A percentile compares a stretch with the other conserved stretches of the same genome.
Conservation (phyloP, 2,797 vertebrate species). For the Sylvia borin region DNA sequence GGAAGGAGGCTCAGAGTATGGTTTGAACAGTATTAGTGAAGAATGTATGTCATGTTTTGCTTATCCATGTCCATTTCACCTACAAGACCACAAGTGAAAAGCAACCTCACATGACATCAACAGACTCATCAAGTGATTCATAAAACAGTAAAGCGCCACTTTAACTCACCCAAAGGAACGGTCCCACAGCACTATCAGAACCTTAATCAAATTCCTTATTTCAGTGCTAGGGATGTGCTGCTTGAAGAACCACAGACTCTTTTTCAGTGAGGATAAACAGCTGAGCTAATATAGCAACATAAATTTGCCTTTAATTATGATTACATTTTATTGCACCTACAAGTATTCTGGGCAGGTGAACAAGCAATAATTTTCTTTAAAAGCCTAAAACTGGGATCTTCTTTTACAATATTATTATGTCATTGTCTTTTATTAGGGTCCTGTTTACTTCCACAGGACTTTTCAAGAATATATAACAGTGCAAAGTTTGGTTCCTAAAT, state of each 20-base stretch:
- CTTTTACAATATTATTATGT: not conserved
- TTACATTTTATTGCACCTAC: not conserved
- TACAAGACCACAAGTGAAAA: not conserved
- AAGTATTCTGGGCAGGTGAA: not conserved
- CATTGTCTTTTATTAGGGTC: not conserved
- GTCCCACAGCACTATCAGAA: not conserved
- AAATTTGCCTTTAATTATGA: not conserved
- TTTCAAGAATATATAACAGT: not conserved
- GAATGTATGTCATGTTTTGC: not conserved
- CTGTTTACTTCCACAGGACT: not conserved
- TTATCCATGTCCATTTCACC: not conserved
- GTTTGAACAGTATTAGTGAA: not conserved
- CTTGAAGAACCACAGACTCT: not conserved
- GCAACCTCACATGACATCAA: not conserved
- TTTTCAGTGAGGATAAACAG: not conserved
- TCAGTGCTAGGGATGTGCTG: not conserved
- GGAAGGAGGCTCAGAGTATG: not conserved
- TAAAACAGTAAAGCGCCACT: not conserved
- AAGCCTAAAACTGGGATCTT: not conserved
- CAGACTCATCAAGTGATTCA: not conserved
- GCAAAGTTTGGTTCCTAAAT: not conserved
- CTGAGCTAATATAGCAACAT: not conserved
- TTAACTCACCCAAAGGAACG: not conserved
- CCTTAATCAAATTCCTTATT: not conserved
- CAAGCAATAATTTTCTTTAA: not conserved